Conservation (phyloP, 1,140 invertebrate species). For the Papilio helenus region DNA sequence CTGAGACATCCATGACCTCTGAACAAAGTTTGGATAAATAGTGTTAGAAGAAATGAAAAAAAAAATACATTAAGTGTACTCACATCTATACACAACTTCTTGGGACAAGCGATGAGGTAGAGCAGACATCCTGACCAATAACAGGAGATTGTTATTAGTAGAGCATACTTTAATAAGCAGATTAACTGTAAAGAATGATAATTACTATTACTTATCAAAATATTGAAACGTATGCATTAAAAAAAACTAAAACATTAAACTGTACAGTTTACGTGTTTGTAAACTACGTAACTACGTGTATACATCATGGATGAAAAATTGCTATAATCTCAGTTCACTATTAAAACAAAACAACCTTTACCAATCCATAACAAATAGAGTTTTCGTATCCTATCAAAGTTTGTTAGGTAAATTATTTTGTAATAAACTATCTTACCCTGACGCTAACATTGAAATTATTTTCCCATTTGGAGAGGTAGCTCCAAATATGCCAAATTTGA, state of each 20-base stretch:
- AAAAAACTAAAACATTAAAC: neutral
- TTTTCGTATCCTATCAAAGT: neutral
- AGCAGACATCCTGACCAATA: constrained; percentile 74
- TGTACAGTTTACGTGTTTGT: neutral
- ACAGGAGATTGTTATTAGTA: constrained; percentile 65
- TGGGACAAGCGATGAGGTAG: constrained; percentile 68
- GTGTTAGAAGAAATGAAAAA: neutral
- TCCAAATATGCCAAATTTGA: constrained; percentile 77
- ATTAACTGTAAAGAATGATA: constrained; percentile 57
- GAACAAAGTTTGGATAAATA: constrained; percentile 18
- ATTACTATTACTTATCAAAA: constrained; percentile 1
- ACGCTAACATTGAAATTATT: constrained; percentile 61
- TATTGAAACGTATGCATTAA: neutral
- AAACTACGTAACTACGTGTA: neutral
- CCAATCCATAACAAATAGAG: too few species aligned
- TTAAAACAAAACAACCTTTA: neutral
- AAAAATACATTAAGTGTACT: constrained; percentile 27
- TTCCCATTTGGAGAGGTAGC: constrained; percentile 66
- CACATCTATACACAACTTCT: constrained; percentile 64
- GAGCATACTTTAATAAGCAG: constrained; percentile 55
- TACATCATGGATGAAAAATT: neutral
- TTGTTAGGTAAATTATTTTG: neutral
- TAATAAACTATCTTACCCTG: constrained; percentile 53
- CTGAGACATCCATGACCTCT: constrained; percentile 69
- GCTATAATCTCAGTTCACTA: neutral